Conservation (phyloP, 92 coral and sea anemone genomes). For the Blastomussa wellsi region DNA sequence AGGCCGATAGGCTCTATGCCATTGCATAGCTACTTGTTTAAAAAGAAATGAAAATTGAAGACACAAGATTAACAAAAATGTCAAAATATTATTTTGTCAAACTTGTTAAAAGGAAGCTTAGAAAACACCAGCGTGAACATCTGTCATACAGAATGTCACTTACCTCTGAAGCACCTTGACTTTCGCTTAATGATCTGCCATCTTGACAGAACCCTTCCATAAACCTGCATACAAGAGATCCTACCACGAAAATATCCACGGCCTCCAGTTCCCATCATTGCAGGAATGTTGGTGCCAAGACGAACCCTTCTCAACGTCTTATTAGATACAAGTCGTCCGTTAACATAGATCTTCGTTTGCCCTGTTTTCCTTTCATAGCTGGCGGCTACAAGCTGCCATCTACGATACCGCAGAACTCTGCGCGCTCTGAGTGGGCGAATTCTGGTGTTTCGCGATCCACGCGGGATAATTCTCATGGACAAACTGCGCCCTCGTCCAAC, state of each 20-base stretch:
- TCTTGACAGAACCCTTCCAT: slow-evolving; percentile 37
- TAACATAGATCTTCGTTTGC: slow-evolving; percentile 52
- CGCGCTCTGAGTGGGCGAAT: slow-evolving; percentile 28
- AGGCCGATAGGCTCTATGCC: too few species aligned
- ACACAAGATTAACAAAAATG: too few species aligned
- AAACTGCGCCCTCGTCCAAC: slow-evolving; percentile 22
- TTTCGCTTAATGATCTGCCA: slow-evolving; percentile 45
- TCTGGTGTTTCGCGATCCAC: slow-evolving; percentile 22
- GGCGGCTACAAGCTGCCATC: slow-evolving; percentile 57
- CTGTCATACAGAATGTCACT: too few species aligned
- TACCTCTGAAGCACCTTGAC: slow-evolving; percentile 53
- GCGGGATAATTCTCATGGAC: slow-evolving; percentile 32
- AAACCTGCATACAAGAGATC: slow-evolving; percentile 66
- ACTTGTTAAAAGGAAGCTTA: too few species aligned
- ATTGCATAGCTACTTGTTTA: too few species aligned
- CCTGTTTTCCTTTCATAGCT: slow-evolving; percentile 61
- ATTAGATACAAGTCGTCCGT: slow-evolving; percentile 47
- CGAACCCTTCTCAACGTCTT: slow-evolving; percentile 38
- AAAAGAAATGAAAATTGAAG: too few species aligned
- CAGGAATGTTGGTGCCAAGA: slow-evolving; percentile 48
- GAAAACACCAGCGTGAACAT: too few species aligned
- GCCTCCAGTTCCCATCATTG: slow-evolving; percentile 51
- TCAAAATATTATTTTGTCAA: too few species aligned
- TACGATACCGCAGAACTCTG: slow-evolving; percentile 28
- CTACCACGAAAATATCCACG: slow-evolving; percentile 59